Base-by-base conservation (phyloP, 2,888 invertebrate genomes). In the Doris montereyensis region DNA sequence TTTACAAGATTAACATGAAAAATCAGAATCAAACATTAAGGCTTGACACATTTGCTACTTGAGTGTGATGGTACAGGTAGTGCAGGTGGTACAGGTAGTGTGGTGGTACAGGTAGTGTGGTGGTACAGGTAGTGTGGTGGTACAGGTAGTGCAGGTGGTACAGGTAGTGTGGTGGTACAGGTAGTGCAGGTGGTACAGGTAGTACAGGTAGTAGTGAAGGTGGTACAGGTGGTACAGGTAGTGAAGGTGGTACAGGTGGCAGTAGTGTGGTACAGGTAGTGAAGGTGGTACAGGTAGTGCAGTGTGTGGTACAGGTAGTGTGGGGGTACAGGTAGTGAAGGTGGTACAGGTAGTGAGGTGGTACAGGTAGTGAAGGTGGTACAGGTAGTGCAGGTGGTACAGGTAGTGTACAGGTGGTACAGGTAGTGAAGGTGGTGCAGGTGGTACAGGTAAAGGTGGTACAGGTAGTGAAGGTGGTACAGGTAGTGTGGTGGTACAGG, bases 141-240 rank as follows among this genome's bases (percentile, higher is more conserved):
- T n/a, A n/a, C n/a, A n/a, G n/a, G n/a, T n/a, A n/a, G n/a, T n/a
- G n/a, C n/a, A n/a, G n/a, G n/a, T n/a, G n/a, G n/a, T n/a, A n/a
- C n/a, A n/a, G n/a, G n/a, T n/a, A n/a, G n/a, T n/a, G 8, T 58
- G 60, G 4, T 58, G 70, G 34, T 34, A 10, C 30, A 13, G 70
- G 5, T 70, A 70, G 21, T 35, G 5, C 1, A 17, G 24, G 0
- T 17, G 0, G 32, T 2, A 4, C 26, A 28, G 13, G 8, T n/a
- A 67, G 4, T 4, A 5, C 17, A 2, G 30, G 34, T 70, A 70
- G 32, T 30, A n/a, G 68, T 34, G 26, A 26, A 17, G 13, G 76
- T 76, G 17, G n/a, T 67, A 26, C 28, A n/a, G 21, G 52, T 72
- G 34, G 52, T 72, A 24, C n/a, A n/a, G n/a, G n/a, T n/a, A n/a